Conservation (phyloP, 2,888 invertebrate genomes). For the Sesamia inferens region DNA sequence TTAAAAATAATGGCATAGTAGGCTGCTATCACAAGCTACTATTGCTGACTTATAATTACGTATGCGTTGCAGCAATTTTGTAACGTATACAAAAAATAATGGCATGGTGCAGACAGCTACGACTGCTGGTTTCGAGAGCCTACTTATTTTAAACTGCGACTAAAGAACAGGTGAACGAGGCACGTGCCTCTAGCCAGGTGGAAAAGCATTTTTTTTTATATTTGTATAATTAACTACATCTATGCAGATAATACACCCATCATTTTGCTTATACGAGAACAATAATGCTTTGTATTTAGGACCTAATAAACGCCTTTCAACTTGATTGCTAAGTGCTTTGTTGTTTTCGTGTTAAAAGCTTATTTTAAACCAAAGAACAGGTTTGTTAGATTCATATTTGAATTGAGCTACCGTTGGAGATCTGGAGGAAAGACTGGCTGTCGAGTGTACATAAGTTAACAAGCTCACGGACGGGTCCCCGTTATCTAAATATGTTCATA, state of each 20-base stretch:
- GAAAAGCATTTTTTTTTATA: slow-evolving; percentile 67
- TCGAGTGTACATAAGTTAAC: slow-evolving; percentile 37
- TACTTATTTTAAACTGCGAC: slow-evolving; percentile 71
- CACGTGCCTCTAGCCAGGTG: slow-evolving; percentile 84
- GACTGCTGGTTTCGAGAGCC: slow-evolving; percentile 64
- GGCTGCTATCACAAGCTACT: slow-evolving; percentile 49
- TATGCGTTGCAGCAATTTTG: slow-evolving; percentile 63
- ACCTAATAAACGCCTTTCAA: slow-evolving; percentile 15
- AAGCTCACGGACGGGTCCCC: slow-evolving; percentile 63
- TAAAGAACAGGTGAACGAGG: slow-evolving; percentile 81
- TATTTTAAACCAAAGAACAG: slow-evolving; percentile 53
- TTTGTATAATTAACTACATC: slow-evolving; percentile 66
- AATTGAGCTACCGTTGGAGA: slow-evolving; percentile 47
- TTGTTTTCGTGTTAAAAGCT: slow-evolving; percentile 39
- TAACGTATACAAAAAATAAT: slow-evolving; percentile 71
- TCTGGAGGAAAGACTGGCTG: slow-evolving; percentile 25
- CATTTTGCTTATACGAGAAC: slow-evolving; percentile 12
- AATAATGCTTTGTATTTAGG: slow-evolving; percentile 15
- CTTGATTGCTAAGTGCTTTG: slow-evolving; percentile 16
- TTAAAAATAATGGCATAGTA: slow-evolving; percentile 47
- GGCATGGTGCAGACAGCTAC: slow-evolving; percentile 63
- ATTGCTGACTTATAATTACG: slow-evolving; percentile 58
- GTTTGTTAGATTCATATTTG: slow-evolving; percentile 61
- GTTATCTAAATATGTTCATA: slow-evolving; percentile 70
- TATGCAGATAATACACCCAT: slow-evolving; percentile 62